Percentiles rank a stretch among this genome's conserved stretches.
Evolutionary conservation across 2,888 invertebrate genomes (phyloP).

Genomic region (Pandemis heparana): DNA sequence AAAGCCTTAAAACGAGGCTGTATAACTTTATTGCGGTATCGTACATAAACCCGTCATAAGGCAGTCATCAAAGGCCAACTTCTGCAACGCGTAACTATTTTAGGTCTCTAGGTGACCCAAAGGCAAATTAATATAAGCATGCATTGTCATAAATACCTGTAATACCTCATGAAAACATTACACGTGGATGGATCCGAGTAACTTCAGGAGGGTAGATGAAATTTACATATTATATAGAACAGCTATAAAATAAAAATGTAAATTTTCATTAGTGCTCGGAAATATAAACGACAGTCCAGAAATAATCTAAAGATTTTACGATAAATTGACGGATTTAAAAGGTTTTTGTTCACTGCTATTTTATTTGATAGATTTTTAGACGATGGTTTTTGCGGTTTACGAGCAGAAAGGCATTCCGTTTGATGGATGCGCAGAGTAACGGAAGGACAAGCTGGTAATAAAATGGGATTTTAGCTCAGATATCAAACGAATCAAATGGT

Average conservation of each 20-base stretch:
- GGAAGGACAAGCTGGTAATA: slow-evolving; percentile 20
- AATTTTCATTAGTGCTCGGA: not conserved
- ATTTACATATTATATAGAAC: not conserved
- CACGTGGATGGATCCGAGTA: not conserved
- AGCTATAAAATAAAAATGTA: not conserved
- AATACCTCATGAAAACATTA: not conserved
- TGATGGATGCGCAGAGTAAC: slow-evolving; percentile 22
- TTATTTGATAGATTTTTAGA: not conserved
- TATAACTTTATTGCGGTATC: slow-evolving; percentile 29
- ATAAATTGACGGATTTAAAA: not conserved
- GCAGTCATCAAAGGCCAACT: slow-evolving; percentile 9
- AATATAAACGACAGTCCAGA: not conserved
- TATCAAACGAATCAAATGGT: not conserved
- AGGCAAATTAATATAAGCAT: not conserved
- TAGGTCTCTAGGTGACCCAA: not conserved
- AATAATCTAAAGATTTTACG: not conserved
- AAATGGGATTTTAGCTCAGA: slow-evolving; percentile 6
- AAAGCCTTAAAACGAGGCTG: slow-evolving; percentile 14
- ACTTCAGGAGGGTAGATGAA: not conserved
- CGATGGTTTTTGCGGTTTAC: not conserved
- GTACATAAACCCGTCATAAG: slow-evolving; percentile 33
- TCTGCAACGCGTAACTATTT: slow-evolving; percentile 10
- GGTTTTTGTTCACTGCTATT: not conserved
- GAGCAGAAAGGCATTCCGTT: slow-evolving; percentile 16
- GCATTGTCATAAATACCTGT: not conserved